These are phyloP conservation scores for Guaruba guarouba DNA, from an alignment of 2,113 vertebrate genomes.

Conservation along the genomic window DNA sequence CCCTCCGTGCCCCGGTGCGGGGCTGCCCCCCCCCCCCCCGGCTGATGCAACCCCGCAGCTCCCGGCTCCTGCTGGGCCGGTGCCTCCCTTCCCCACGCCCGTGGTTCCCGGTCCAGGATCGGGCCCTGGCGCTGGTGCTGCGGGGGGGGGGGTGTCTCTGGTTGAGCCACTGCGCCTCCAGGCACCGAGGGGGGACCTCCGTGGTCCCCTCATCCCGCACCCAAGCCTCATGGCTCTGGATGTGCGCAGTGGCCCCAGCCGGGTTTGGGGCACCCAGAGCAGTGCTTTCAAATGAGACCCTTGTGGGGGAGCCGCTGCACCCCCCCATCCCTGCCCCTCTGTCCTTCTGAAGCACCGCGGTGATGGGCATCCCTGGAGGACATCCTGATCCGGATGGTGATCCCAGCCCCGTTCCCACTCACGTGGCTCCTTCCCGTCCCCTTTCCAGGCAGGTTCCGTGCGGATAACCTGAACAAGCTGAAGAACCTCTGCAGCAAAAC, in stretches of 20 bases:
- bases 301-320: neutral
- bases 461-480: slow-evolving; percentile 94
- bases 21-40: too few species aligned
- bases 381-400: fast-evolving
- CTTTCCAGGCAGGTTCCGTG: slow-evolving; percentile 88
- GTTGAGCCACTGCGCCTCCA: too few species aligned
- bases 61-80: too few species aligned
- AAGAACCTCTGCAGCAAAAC: slow-evolving; percentile 98
- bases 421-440: fast-evolving
- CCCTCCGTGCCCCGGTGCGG: too few species aligned
- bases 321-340: neutral
- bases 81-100: too few species aligned
- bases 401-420: neutral
- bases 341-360: fast-evolving
- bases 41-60: too few species aligned
- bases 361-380: neutral
- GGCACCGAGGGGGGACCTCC: too few species aligned
- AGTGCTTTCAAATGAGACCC: neutral
- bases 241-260: neutral
- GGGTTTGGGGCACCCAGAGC: neutral
- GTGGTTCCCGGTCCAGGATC: too few species aligned
- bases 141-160: too few species aligned
- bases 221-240: neutral
- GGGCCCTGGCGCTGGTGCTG: too few species aligned
- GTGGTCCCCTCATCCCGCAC: too few species aligned